Percentiles rank a stretch among this genome's conserved stretches.
phyloP scores from a whole-genome alignment of 1,140 invertebrate species.

The Diabrotica virgifera region DNA sequence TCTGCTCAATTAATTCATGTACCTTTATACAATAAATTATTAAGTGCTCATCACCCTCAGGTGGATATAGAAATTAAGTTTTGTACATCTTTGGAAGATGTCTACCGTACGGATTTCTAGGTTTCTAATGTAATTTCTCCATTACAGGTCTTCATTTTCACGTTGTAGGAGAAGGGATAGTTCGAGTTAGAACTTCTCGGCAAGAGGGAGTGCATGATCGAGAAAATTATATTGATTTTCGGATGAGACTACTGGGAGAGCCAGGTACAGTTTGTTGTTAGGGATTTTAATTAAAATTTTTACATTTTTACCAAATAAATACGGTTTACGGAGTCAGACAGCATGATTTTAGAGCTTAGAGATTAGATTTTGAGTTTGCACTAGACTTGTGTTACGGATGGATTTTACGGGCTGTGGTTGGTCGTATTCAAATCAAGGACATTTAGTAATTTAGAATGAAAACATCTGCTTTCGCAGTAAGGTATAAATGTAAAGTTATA shows the following conservation, averaged over 20 bases:
- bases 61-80: neutral
- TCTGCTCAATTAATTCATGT: too few relatives aligned
- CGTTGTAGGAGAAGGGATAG: slow-evolving; percentile 90
- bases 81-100: neutral
- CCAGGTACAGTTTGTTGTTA: slow-evolving; percentile 58
- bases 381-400: too few relatives aligned
- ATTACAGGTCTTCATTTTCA: slow-evolving; percentile 84
- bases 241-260: slow-evolving; percentile 88
- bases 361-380: too few relatives aligned
- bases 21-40: neutral
- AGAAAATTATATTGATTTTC: slow-evolving; percentile 94
- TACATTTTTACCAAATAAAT: too few relatives aligned
- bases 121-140: slow-evolving; percentile 13
- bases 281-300: too few relatives aligned
- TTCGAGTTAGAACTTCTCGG: slow-evolving; percentile 72
- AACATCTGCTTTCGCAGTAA: too few relatives aligned
- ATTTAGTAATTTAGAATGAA: too few relatives aligned
- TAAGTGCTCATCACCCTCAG: neutral
- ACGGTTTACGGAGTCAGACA: too few relatives aligned
- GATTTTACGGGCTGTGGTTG: too few relatives aligned
- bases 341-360: too few relatives aligned
- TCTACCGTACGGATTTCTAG: neutral
- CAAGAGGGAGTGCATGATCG: slow-evolving; percentile 83
- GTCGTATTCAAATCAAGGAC: too few relatives aligned
- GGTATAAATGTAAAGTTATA: too few relatives aligned